phyloP scores from a whole-genome alignment of 2,888 invertebrate species.

The Eristalis arbustorum region DNA sequence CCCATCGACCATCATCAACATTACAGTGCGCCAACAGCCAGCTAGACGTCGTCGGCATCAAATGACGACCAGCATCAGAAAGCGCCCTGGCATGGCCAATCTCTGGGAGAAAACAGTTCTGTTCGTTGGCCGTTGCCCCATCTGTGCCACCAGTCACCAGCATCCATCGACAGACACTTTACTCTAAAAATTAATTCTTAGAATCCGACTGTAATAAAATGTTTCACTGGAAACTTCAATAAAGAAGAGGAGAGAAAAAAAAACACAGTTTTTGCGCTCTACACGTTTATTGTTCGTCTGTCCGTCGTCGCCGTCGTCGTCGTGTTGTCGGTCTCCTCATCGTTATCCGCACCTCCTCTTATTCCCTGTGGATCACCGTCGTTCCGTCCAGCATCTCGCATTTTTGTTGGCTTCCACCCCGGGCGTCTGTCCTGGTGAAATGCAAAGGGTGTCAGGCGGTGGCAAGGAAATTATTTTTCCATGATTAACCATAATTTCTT shows the following conservation, averaged over 20 bases:
- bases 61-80: not conserved
- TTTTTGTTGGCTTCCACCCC: not conserved
- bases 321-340: not conserved
- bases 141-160: conserved; percentile 8
- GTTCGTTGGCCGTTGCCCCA: not conserved
- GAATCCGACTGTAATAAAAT: conserved; percentile 48
- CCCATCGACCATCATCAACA: not conserved
- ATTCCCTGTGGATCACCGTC: not conserved
- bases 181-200: conserved; percentile 31
- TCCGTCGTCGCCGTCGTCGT: not conserved
- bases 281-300: conserved; percentile 4
- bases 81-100: not conserved
- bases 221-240: conserved; percentile 49
- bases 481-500: conserved; percentile 39
- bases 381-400: not conserved
- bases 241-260: no score
- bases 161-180: conserved; percentile 36
- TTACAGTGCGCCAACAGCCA: not conserved
- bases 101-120: not conserved
- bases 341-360: not conserved
- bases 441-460: conserved; percentile 22
- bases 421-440: conserved; percentile 12
- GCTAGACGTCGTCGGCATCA: not conserved
- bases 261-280: conserved; percentile 23
- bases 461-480: conserved; percentile 36